Percentiles rank a stretch among this genome's conserved stretches.
Conservation (phyloP, 1,140 invertebrate genomes). For the Drosophila biarmipes region DNA sequence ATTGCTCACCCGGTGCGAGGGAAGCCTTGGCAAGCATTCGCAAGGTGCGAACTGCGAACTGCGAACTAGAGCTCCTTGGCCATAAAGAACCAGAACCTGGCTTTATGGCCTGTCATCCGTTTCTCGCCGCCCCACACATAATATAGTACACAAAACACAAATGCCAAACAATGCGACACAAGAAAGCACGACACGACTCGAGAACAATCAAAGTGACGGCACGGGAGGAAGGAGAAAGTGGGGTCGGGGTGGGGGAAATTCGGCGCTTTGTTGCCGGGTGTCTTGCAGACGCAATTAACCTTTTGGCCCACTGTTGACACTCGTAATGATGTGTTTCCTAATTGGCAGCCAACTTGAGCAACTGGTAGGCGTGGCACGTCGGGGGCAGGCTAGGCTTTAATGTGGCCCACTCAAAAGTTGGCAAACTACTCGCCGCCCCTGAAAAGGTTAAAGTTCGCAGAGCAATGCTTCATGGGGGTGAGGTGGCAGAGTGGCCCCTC, state of each 20-base stretch:
- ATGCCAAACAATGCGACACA: conserved; percentile 22
- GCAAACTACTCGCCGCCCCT: conserved; percentile 27
- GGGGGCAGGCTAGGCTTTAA: conserved; percentile 21
- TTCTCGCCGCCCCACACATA: conserved; percentile 7
- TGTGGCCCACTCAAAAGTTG: conserved; percentile 12
- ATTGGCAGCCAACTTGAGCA: conserved; percentile 58
- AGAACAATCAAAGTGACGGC: conserved; percentile 45
- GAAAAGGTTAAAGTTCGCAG: conserved; percentile 63
- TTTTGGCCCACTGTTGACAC: conserved; percentile 73
- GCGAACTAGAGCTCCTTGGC: conserved; percentile 7
- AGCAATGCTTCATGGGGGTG: background rate
- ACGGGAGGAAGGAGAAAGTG: conserved; percentile 1
- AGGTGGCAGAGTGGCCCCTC: background rate
- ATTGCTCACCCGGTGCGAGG: conserved; percentile 13
- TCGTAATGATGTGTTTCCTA: conserved; percentile 78
- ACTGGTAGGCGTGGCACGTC: conserved; percentile 34
- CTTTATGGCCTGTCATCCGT: conserved; percentile 26
- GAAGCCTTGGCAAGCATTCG: conserved; percentile 11
- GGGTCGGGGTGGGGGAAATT: conserved; percentile 4
- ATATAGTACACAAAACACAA: conserved; percentile 1
- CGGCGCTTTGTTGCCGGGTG: conserved; percentile 30
- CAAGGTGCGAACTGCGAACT: conserved; percentile 23
- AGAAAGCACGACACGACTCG: conserved; percentile 25
- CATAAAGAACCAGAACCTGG: conserved; percentile 22
- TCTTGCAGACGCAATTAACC: conserved; percentile 70